Evolutionary conservation across 2,888 invertebrate genomes (phyloP).

Genomic region (Branchipolynoe longqiensis): DNA sequence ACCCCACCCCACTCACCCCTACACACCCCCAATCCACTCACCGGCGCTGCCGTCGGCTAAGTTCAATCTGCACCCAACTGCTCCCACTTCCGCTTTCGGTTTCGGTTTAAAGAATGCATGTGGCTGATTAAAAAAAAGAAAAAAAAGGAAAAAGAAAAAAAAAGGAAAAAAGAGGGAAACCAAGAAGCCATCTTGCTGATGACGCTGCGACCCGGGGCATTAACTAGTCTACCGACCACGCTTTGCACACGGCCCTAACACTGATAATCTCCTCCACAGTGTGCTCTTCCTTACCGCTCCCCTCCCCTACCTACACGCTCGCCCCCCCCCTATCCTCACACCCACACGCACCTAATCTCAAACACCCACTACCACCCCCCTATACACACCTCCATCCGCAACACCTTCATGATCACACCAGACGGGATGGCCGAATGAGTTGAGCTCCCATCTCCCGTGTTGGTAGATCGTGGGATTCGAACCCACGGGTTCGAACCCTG

Average conservation of each 20-base stretch:
- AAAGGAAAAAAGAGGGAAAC: too few species aligned
- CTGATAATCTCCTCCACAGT: constrained; percentile 11
- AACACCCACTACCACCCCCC: background rate
- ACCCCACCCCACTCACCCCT: too few species aligned
- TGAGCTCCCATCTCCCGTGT: too few species aligned
- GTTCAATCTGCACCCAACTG: too few species aligned
- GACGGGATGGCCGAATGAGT: too few species aligned
- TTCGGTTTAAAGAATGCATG: constrained; percentile 41
- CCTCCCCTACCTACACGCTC: background rate
- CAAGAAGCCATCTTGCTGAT: constrained; percentile 17
- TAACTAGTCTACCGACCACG: too few species aligned
- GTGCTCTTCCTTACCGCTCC: background rate
- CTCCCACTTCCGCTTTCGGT: background rate
- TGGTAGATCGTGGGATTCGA: too few species aligned
- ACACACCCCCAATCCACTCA: too few species aligned
- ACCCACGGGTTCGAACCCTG: too few species aligned
- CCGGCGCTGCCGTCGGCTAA: too few species aligned
- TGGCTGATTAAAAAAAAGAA: constrained; percentile 27
- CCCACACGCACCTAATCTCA: background rate
- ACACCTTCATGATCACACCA: background rate
- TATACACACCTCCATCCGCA: background rate
- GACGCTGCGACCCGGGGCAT: background rate
- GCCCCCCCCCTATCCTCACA: too few species aligned
- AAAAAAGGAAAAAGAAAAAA: too few species aligned
- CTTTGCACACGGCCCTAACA: background rate